phyloP scores from a whole-genome alignment of 2,888 invertebrate species.

The Apomyelois bistriatella region DNA sequence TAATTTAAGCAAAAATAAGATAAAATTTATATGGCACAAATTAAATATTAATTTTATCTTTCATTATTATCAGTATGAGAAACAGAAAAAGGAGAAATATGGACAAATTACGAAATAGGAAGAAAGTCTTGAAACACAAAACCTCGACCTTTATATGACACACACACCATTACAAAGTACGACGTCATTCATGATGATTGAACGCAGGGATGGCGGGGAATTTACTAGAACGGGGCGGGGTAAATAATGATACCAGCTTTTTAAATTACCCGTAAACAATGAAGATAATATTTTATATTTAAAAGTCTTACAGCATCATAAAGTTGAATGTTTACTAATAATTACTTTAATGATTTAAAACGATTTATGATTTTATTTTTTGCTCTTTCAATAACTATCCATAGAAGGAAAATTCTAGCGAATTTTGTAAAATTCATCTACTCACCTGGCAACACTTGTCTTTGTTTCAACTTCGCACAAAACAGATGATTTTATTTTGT shows the following conservation, averaged over 20 bases:
- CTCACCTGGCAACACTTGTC: constrained; percentile 32
- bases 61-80: background rate
- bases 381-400: background rate
- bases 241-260: constrained; percentile 43
- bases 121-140: constrained; percentile 66
- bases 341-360: background rate
- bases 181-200: constrained; percentile 40
- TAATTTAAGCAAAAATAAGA: background rate
- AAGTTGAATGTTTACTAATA: no score
- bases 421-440: constrained; percentile 1
- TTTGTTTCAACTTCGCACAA: constrained; percentile 49
- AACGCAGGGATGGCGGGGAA: constrained; percentile 30
- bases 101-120: constrained; percentile 30
- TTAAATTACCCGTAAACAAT: constrained; percentile 24
- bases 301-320: background rate
- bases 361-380: background rate
- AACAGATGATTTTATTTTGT: constrained; percentile 44
- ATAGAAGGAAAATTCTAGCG: background rate
- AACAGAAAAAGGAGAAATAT: constrained; percentile 18
- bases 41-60: background rate
- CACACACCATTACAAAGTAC: constrained; percentile 2
- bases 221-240: constrained; percentile 31
- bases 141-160: constrained; percentile 54
- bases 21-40: background rate
- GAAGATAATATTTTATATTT: constrained; percentile 1